phyloP scores from a whole-genome alignment of 2,888 invertebrate genomes.

The Rapana venosa region DNA sequence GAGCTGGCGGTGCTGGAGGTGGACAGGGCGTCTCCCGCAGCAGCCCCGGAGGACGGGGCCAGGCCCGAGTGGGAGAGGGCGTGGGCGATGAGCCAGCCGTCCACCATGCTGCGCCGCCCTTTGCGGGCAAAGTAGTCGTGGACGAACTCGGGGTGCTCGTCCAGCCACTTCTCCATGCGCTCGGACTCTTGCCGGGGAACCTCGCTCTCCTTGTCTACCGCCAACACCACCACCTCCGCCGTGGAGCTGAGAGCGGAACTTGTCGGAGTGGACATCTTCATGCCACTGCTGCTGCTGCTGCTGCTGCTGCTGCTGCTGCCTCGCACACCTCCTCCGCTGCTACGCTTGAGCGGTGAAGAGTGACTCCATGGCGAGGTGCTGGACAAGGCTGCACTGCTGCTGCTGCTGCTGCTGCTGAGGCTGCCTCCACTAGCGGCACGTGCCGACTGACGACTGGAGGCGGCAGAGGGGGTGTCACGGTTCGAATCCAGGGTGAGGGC shows the following conservation, averaged over 20 bases:
- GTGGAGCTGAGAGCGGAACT: neutral
- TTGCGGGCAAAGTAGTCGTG: constrained; percentile 95
- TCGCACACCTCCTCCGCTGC: neutral
- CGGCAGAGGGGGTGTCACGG: constrained; percentile 32
- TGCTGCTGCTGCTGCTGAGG: neutral
- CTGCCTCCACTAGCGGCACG: constrained; percentile 32
- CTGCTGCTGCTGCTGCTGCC: neutral
- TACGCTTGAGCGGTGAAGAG: constrained; percentile 28
- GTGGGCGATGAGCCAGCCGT: constrained; percentile 89
- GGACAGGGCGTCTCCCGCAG: constrained; percentile 55
- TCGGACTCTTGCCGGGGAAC: constrained; percentile 64
- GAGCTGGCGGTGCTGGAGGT: constrained; percentile 68
- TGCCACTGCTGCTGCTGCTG: neutral
- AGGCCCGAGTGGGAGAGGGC: constrained; percentile 69
- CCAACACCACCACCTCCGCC: neutral
- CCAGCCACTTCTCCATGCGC: constrained; percentile 94
- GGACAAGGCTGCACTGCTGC: neutral
- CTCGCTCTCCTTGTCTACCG: constrained; percentile 37
- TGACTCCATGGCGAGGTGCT: constrained; percentile 22
- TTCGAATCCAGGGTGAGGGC: constrained; percentile 60
- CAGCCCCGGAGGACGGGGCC: constrained; percentile 46
- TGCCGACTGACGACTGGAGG: constrained; percentile 28
- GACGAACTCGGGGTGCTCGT: constrained; percentile 96
- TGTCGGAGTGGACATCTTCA: constrained; percentile 34
- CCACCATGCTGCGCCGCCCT: constrained; percentile 94